Conservation (phyloP, 2,113 vertebrate species). For the Symphodus melops region DNA sequence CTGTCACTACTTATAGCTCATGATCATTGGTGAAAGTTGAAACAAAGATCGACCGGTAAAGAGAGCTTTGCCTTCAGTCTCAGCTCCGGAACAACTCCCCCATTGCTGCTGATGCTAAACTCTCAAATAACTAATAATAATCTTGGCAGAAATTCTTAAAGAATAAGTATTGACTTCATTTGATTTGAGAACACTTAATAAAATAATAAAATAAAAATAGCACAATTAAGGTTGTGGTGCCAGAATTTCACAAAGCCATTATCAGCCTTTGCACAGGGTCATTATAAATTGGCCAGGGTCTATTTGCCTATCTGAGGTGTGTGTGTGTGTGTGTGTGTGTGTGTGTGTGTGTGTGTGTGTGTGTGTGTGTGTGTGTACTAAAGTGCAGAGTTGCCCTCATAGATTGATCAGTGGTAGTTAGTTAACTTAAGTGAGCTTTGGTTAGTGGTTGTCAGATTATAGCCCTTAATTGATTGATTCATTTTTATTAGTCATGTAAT, state of each 20-base stretch:
- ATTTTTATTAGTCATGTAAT: constrained; percentile 76
- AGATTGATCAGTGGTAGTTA: constrained; percentile 60
- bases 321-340: neutral
- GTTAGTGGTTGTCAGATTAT: constrained; percentile 74
- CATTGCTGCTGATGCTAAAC: too few relatives aligned
- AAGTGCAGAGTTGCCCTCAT: constrained; percentile 35
- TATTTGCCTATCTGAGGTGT: neutral
- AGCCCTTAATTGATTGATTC: constrained; percentile 74
- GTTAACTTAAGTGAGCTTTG: constrained; percentile 66
- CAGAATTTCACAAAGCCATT: neutral
- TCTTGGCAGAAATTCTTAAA: too few relatives aligned
- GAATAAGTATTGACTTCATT: too few relatives aligned
- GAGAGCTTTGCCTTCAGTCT: too few relatives aligned
- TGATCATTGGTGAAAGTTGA: too few relatives aligned
- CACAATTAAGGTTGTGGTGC: neutral
- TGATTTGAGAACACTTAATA: too few relatives aligned
- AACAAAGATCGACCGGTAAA: too few relatives aligned
- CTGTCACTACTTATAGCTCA: too few relatives aligned
- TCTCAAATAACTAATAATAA: too few relatives aligned
- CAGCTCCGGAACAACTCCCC: too few relatives aligned
- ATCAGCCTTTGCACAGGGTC: neutral
- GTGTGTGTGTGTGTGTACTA: constrained; percentile 16
- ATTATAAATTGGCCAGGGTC: neutral
- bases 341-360: neutral
- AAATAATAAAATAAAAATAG: too few relatives aligned